Evolutionary conservation across 2,797 vertebrate genomes (phyloP).

Genomic region (Pipistrellus pygmaeus): DNA sequence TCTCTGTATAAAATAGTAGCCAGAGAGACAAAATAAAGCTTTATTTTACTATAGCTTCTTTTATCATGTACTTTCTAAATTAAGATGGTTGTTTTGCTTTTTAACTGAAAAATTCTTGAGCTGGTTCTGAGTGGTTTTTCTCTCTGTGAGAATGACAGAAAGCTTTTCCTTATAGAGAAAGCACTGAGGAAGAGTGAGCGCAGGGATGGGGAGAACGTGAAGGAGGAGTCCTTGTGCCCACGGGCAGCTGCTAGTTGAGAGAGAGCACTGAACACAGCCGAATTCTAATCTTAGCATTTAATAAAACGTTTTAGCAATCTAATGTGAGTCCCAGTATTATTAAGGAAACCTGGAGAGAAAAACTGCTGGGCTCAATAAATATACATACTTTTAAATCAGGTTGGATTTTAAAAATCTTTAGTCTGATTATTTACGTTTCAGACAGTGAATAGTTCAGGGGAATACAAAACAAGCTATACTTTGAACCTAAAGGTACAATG

Average conservation of each 20-base stretch:
- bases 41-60: neutral
- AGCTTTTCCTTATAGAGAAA: conserved; percentile 30
- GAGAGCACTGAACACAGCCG: neutral
- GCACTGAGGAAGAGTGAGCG: neutral
- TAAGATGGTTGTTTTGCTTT: neutral
- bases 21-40: neutral
- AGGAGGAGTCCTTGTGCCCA: neutral
- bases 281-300: neutral
- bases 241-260: neutral
- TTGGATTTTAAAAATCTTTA: conserved; percentile 54
- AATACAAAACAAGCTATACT: conserved; percentile 48
- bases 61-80: neutral
- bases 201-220: neutral
- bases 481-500: conserved; percentile 8
- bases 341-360: neutral
- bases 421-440: conserved; percentile 51
- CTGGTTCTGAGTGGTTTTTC: neutral
- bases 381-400: neutral
- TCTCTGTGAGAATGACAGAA: neutral
- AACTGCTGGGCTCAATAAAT: conserved; percentile 11
- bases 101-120: neutral
- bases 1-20: neutral
- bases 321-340: neutral
- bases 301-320: neutral
- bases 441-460: conserved; percentile 36